Evolutionary conservation across 2,113 vertebrate species (phyloP).

Genomic region (Emydura subglobosa): DNA sequence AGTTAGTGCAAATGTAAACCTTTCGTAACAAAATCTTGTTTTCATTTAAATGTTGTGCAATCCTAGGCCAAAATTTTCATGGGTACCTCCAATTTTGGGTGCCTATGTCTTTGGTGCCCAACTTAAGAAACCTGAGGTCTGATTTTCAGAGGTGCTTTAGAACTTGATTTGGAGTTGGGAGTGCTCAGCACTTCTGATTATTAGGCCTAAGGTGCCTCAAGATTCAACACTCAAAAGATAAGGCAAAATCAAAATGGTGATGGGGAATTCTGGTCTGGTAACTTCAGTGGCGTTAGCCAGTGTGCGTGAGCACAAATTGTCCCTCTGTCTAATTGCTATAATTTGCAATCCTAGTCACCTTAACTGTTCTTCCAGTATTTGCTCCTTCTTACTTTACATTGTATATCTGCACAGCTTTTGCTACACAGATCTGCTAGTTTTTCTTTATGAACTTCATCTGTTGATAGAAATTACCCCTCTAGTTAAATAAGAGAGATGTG

Average conservation of each 20-base stretch:
- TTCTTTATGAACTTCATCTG: slow-evolving; percentile 59
- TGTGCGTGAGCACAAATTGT: background rate
- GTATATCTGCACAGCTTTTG: slow-evolving; percentile 31
- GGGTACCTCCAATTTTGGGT: accelerated
- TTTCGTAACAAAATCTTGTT: background rate
- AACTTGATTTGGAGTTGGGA: background rate
- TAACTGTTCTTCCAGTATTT: slow-evolving; percentile 8
- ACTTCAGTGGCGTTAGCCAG: background rate
- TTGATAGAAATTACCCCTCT: slow-evolving; percentile 65
- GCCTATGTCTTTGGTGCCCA: background rate
- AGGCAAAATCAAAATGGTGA: background rate
- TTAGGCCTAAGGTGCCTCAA: background rate
- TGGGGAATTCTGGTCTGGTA: background rate
- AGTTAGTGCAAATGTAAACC: background rate
- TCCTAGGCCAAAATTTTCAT: background rate
- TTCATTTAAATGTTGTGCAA: background rate
- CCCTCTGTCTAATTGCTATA: background rate
- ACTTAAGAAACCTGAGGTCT: background rate
- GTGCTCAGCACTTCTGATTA: background rate
- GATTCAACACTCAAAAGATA: background rate
- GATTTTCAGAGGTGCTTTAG: background rate
- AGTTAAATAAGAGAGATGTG: slow-evolving; percentile 63
- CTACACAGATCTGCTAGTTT: slow-evolving; percentile 72
- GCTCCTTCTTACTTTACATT: slow-evolving; percentile 30
- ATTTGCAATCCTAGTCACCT: slow-evolving; percentile 33